These are phyloP conservation scores for Pangasius larnaudii DNA, from an alignment of 2,797 vertebrate species.

Conservation along the genomic window DNA sequence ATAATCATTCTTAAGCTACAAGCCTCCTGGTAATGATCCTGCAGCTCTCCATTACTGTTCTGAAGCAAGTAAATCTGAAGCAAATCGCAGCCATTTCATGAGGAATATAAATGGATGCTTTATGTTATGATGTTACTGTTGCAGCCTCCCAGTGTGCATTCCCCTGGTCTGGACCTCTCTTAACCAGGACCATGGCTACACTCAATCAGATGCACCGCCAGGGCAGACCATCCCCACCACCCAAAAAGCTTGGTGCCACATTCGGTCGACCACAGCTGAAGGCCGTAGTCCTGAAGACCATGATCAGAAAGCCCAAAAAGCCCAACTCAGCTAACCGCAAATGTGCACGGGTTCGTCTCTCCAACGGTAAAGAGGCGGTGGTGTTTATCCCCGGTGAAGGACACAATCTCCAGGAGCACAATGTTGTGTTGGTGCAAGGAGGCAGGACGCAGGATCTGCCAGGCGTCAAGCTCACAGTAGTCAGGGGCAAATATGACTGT, in stretches of 20 bases:
- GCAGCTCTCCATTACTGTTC: not conserved
- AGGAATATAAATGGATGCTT: not conserved
- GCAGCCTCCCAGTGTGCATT: conserved; percentile 63
- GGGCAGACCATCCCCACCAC: conserved; percentile 68
- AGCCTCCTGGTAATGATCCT: not conserved
- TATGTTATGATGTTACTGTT: not conserved
- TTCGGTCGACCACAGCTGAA: conserved; percentile 86
- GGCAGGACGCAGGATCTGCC: conserved; percentile 92
- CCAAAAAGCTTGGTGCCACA: conserved; percentile 61
- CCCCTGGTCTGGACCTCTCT: conserved; percentile 61
- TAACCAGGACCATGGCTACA: conserved; percentile 84
- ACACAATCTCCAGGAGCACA: conserved; percentile 93
- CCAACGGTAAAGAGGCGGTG: conserved; percentile 83
- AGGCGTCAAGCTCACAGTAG: conserved; percentile 85
- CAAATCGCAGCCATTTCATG: not conserved
- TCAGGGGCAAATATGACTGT: conserved; percentile 91
- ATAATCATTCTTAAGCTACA: not conserved
- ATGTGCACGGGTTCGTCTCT: conserved; percentile 86
- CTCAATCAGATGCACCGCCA: conserved; percentile 90
- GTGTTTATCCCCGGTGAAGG: conserved; percentile 90
- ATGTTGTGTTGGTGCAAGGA: conserved; percentile 86
- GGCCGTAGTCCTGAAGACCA: conserved; percentile 85
- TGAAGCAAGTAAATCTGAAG: not conserved
- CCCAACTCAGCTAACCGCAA: conserved; percentile 95
- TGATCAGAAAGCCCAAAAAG: conserved; percentile 93